Base-by-base conservation (phyloP, 23 tunicate species). In the Halocynthia aurantium region DNA sequence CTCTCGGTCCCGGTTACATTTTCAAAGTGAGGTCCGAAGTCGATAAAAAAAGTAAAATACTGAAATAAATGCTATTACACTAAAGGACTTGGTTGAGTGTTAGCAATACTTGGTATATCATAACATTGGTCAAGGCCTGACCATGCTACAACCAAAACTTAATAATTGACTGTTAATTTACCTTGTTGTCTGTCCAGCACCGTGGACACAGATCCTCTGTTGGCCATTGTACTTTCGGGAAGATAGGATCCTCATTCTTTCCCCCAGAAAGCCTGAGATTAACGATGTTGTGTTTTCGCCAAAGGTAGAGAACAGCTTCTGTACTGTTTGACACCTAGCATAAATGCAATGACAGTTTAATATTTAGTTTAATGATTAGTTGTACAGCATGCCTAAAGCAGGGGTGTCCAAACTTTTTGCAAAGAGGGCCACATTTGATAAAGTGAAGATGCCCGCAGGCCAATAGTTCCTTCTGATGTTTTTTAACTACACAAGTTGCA, bases 141-240 rank as follows among this genome's bases (percentile, higher is more conserved):
- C 2, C 17, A 13, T 58, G 63, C 15, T 58, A 15, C 63, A 58
- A 58, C 17, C 17, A 22, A 11, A 11, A 68, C 17, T 19, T 22
- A 68, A 68, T 31, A 31, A 31, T 31, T 31, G 49, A 68, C 12
- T 2, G 1, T 15, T 44, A 44, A 10, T 64, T 74, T 53, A 74
- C 78, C 60, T 51, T 21, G 13, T 74, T 22, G 10, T 74, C 78
- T 54, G 55, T 54, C 56, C 78, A 51, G 21, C 78, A 74, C 13
- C 57, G n/a, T 4, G 78, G 78, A 50, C 78, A 74, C 20, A 52
- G 6, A 0, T 68, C 83, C 21, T 20, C 18, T 15, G 51, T 51
- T 49, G 83, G 83, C 83, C 83, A 80, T 21, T 50, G 61, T 50
- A 49, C 73, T 68, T 80, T 80, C 10, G 83, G 83, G 70, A 69